A percentile compares a stretch with the other conserved stretches of the same genome.
Conservation (phyloP, 2,113 vertebrate species). For the Carlito syrichta region DNA sequence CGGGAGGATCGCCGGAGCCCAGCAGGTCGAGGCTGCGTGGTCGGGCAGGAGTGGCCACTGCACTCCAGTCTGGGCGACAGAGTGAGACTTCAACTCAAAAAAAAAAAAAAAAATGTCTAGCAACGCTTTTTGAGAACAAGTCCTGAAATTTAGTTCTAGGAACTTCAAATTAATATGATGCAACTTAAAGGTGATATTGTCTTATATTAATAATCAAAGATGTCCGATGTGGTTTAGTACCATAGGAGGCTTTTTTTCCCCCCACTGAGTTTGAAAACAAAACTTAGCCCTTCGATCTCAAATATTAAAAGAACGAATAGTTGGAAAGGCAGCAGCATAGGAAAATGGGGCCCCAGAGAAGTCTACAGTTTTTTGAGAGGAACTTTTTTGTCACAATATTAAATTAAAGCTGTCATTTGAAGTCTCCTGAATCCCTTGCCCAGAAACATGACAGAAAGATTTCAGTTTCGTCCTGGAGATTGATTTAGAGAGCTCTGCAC, state of each 20-base stretch:
- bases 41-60: too few species aligned
- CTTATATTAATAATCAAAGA: background rate
- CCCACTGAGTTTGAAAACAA: background rate
- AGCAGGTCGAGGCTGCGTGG: too few species aligned
- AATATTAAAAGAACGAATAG: background rate
- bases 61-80: too few species aligned
- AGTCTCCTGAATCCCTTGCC: conserved; percentile 33
- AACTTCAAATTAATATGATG: background rate
- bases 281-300: background rate
- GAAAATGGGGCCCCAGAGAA: background rate
- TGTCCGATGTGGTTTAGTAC: background rate
- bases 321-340: background rate
- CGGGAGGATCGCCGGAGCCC: too few species aligned
- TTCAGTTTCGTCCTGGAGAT: conserved; percentile 16
- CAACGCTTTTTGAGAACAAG: background rate
- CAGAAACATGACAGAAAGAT: conserved; percentile 43
- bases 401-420: conserved; percentile 56
- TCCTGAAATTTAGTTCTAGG: background rate
- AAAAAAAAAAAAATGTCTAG: too few species aligned
- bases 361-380: background rate
- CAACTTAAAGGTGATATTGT: background rate
- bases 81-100: too few species aligned
- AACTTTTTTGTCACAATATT: conserved; percentile 50
- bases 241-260: background rate
- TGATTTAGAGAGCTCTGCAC: conserved; percentile 10